Evolutionary conservation across 2,888 invertebrate genomes (phyloP), one percentile per base, ranked within the genome.

Genomic region (Dugesia japonica): DNA sequence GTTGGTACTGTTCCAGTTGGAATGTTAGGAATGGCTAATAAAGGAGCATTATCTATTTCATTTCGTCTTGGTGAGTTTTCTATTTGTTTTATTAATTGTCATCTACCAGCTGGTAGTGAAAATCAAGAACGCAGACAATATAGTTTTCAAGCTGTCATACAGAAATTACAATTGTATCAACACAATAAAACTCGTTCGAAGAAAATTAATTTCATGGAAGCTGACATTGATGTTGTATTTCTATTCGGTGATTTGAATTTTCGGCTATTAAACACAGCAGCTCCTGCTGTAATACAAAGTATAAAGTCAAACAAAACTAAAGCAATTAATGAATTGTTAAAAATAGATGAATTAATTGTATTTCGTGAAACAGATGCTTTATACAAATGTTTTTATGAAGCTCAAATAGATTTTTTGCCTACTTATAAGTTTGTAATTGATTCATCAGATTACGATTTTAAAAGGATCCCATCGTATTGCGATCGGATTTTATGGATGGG

Each of bases 231-330:
- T 20, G 38, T 17, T 7, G 26, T 73, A 1, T 73, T 73, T 73
- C 23, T 73, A 20, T 73, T 73, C 23, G 74, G 74, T 1, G 74
- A 73, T 73, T 31, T 73, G 38, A 73, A 73, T 31, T 73, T 73
- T 23, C 28, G 74, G 26, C 4, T 31, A 26, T 17, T 20, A 38
- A 33, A 33, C 15, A 42, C 23, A 23, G 15, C 74, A 15, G 31
- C 74, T 20, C 23, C 15, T 17, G 74, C 74, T 20, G 33, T 73
- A 9, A 26, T 33, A 26, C 7, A 73, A 28, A 73, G 4, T 17
- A 73, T 73, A 1, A 56, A 56, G 7, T 9, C 4, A 56, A 23
- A 56, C 1, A 56, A 56, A 23, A n/a, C 7, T n/a, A 56, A 56
- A 23, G 56, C 56, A 4, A 38, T 73, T 20, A 28, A 33, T 73